These are phyloP conservation scores for Sitophilus oryzae DNA, from an alignment of 1,140 invertebrate species.

Conservation along the genomic window DNA sequence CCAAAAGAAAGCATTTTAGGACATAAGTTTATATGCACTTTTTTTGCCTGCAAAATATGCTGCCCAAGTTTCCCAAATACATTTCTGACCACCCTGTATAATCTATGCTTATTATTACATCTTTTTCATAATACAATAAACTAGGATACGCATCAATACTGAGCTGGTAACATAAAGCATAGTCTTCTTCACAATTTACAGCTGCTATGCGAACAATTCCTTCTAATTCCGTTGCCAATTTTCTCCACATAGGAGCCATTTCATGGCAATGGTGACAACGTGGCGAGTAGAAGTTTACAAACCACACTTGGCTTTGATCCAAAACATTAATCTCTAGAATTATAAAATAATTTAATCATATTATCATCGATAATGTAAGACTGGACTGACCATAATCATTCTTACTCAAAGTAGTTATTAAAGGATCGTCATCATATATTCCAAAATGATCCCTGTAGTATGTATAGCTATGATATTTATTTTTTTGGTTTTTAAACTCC, in stretches of 20 bases:
- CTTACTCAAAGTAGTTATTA: slow-evolving; percentile 69
- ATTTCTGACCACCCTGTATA: neutral
- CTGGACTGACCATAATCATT: slow-evolving; percentile 67
- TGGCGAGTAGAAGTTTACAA: slow-evolving; percentile 84
- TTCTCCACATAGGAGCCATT: slow-evolving; percentile 72
- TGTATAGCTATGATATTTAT: slow-evolving; percentile 71
- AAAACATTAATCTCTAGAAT: slow-evolving; percentile 39
- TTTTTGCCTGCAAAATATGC: no score
- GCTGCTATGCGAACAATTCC: slow-evolving; percentile 67
- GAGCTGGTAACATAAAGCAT: slow-evolving; percentile 61
- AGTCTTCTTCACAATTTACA: slow-evolving; percentile 79
- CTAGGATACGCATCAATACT: slow-evolving; percentile 45
- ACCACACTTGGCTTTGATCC: slow-evolving; percentile 64
- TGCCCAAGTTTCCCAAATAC: no score
- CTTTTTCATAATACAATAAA: slow-evolving; percentile 42
- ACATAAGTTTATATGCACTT: no score
- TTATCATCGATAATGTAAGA: neutral
- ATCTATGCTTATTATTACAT: slow-evolving; percentile 20
- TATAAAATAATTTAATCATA: slow-evolving; percentile 3
- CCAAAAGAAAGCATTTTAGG: no score
- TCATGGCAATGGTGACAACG: slow-evolving; percentile 79
- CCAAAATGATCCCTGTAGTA: slow-evolving; percentile 84
- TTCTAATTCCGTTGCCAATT: slow-evolving; percentile 65
- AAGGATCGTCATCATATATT: slow-evolving; percentile 79
- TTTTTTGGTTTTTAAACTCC: slow-evolving; percentile 50